phyloP scores from a whole-genome alignment of 2,888 invertebrate genomes.

The Pterobdella sp. region DNA sequence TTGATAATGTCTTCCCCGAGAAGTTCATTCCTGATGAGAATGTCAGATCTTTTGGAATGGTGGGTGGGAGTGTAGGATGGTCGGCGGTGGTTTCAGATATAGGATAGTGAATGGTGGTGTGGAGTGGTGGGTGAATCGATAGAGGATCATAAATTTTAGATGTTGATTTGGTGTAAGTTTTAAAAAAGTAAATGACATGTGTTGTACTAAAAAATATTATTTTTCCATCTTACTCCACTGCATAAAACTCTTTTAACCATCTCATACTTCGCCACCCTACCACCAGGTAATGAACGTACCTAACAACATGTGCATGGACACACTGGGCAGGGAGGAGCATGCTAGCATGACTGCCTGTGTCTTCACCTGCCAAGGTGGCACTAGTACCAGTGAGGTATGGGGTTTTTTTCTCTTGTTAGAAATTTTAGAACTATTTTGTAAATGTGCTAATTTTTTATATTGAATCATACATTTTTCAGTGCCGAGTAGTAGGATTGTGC shows the following conservation, averaged over 20 bases:
- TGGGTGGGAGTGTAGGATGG: slow-evolving; percentile 31
- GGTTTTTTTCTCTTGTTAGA: too few species aligned
- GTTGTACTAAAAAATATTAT: not conserved
- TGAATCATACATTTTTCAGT: too few species aligned
- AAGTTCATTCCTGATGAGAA: slow-evolving; percentile 80
- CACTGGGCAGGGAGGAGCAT: slow-evolving; percentile 50
- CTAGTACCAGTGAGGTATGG: slow-evolving; percentile 45
- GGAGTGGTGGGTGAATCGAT: not conserved
- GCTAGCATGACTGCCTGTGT: slow-evolving; percentile 45
- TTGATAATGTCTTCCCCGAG: slow-evolving; percentile 75
- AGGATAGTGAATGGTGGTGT: not conserved
- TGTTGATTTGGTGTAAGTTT: not conserved
- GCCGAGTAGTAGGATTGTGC: too few species aligned
- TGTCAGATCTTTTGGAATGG: slow-evolving; percentile 63
- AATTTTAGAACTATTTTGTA: too few species aligned
- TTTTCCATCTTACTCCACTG: not conserved
- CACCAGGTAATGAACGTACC: slow-evolving; percentile 47
- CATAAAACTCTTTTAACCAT: not conserved
- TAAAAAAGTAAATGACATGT: not conserved
- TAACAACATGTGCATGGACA: slow-evolving; percentile 48
- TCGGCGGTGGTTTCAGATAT: not conserved
- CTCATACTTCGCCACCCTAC: not conserved
- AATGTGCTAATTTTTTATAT: too few species aligned
- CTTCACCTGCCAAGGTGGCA: slow-evolving; percentile 45
- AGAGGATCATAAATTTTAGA: not conserved